Conservation (phyloP, 1,140 invertebrate genomes). For the Euschistus heros region DNA sequence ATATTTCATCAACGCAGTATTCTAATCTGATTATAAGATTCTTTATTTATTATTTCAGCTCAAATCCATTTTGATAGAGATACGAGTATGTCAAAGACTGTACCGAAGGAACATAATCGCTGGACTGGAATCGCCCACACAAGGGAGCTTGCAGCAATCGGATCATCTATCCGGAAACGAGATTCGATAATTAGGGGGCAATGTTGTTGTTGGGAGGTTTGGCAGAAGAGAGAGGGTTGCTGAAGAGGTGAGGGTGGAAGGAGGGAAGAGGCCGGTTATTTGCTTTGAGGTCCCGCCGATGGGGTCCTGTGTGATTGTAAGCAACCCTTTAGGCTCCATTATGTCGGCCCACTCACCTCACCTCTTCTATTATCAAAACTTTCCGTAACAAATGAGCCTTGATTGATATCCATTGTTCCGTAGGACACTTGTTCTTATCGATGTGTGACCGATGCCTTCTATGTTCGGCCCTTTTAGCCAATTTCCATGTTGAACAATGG, state of each 20-base stretch:
- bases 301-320: not conserved
- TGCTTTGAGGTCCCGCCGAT: conserved; percentile 10
- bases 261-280: not conserved
- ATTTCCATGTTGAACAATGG: too few species aligned
- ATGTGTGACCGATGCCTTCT: too few species aligned
- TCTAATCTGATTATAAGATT: too few species aligned
- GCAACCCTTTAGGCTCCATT: conserved; percentile 5
- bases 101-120: too few species aligned
- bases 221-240: not conserved
- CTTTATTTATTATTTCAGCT: too few species aligned
- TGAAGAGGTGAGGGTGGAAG: not conserved
- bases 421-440: too few species aligned
- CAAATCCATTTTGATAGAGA: too few species aligned
- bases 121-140: too few species aligned
- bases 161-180: not conserved
- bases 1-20: too few species aligned
- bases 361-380: not conserved
- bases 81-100: too few species aligned
- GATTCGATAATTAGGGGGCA: not conserved
- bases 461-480: too few species aligned
- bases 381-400: conserved; percentile 4
- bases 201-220: not conserved
- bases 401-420: not conserved
- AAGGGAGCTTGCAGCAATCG: too few species aligned
- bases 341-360: not conserved